Evolutionary conservation across 2,888 invertebrate genomes (phyloP).

Genomic region (Darwinula stevensoni): DNA sequence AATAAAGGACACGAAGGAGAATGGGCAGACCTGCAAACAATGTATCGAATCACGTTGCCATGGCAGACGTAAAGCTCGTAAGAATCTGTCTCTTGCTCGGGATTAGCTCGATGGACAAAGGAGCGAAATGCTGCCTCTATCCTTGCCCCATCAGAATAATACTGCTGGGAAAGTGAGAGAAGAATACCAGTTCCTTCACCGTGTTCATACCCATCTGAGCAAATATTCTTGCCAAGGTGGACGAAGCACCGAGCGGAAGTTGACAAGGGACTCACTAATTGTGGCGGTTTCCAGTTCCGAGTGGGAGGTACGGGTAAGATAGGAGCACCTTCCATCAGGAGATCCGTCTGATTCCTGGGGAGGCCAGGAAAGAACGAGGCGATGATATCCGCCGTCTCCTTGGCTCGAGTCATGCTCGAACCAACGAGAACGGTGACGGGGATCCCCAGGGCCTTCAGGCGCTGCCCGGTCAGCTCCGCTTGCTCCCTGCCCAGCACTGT

Average conservation of each 20-base stretch:
- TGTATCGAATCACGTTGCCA: conserved; percentile 88
- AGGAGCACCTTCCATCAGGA: conserved; percentile 76
- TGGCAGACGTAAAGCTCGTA: conserved; percentile 84
- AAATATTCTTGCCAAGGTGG: no score
- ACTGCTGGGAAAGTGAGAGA: conserved; percentile 36
- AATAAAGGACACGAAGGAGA: no score
- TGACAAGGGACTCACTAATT: no score
- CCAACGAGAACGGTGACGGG: conserved; percentile 48
- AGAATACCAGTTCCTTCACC: conserved; percentile 9
- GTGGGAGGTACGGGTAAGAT: conserved; percentile 75
- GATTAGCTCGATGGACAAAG: conserved; percentile 65
- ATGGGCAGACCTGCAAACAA: conserved; percentile 60
- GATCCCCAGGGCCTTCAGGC: conserved; percentile 37
- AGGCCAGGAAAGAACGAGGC: no score
- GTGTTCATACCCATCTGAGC: no score
- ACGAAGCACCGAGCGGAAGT: no score
- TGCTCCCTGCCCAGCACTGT: conserved; percentile 56
- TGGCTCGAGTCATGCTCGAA: conserved; percentile 79
- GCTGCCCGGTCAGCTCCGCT: conserved; percentile 51
- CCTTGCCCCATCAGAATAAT: conserved; percentile 64
- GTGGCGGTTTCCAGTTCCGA: conserved; percentile 58
- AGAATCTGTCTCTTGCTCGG: conserved; percentile 43
- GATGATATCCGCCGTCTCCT: conserved; percentile 64
- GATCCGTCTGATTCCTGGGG: no score
- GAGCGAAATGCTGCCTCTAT: conserved; percentile 86